Evolutionary conservation across 2,888 invertebrate species (phyloP).

Genomic region (Allacma fusca): DNA sequence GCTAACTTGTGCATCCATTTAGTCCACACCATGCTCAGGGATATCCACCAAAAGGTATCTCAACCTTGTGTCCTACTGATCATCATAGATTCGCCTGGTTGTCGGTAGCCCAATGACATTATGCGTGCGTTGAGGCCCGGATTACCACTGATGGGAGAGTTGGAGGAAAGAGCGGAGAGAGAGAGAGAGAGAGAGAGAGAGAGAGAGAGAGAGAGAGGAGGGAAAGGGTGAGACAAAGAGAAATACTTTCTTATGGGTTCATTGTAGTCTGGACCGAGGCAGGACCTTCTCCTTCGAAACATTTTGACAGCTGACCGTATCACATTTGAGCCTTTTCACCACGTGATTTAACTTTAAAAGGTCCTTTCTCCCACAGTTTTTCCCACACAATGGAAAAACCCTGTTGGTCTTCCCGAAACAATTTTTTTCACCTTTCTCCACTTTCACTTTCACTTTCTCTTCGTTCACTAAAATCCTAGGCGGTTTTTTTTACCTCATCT

Average conservation of each 20-base stretch:
- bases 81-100: not conserved
- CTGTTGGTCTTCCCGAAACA: too few relatives aligned
- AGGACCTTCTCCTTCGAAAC: not conserved
- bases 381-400: too few relatives aligned
- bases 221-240: slow-evolving; percentile 32
- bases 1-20: not conserved
- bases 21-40: too few relatives aligned
- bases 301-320: slow-evolving; percentile 16
- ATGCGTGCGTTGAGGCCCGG: not conserved
- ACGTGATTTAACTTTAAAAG: not conserved
- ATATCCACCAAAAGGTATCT: not conserved
- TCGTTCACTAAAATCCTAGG: too few relatives aligned
- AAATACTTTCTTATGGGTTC: not conserved
- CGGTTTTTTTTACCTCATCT: too few relatives aligned
- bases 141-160: not conserved
- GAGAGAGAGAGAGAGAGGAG: slow-evolving; percentile 27
- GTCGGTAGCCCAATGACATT: slow-evolving; percentile 16
- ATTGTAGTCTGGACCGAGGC: too few relatives aligned
- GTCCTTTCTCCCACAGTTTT: not conserved
- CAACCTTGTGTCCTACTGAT: slow-evolving; percentile 2
- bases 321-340: not conserved
- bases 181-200: not conserved
- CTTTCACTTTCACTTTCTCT: too few relatives aligned
- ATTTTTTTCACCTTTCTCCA: too few relatives aligned
- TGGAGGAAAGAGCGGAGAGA: not conserved